A percentile compares a stretch with the other conserved stretches of the same genome.
phyloP scores from a whole-genome alignment of 1,140 invertebrate genomes.

The Drosophila sproati region DNA sequence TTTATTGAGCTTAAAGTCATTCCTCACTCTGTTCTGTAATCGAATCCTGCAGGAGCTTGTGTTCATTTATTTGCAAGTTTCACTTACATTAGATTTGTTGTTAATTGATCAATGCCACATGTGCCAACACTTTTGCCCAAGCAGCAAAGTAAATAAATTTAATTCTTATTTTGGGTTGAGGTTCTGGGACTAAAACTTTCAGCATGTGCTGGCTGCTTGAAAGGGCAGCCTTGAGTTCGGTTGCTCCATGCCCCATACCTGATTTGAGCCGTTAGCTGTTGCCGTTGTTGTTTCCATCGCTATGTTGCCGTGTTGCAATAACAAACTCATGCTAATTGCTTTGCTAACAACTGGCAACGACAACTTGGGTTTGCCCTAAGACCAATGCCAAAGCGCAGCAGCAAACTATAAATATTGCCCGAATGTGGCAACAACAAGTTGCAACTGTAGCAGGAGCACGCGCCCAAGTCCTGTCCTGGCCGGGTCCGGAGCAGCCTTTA shows the following conservation, averaged over 20 bases:
- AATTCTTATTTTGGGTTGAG: slow-evolving; percentile 60
- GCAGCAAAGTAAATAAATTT: slow-evolving; percentile 78
- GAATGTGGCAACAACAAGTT: slow-evolving; percentile 51
- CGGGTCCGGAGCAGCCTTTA: slow-evolving; percentile 65
- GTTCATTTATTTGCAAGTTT: slow-evolving; percentile 31
- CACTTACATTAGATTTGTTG: slow-evolving; percentile 66
- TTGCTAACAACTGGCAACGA: slow-evolving; percentile 77
- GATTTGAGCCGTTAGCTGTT: slow-evolving; percentile 31
- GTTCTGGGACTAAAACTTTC: slow-evolving; percentile 50
- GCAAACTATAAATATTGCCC: slow-evolving; percentile 75
- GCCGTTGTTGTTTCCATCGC: slow-evolving; percentile 20
- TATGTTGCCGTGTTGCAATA: slow-evolving; percentile 67
- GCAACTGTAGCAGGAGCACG: slow-evolving; percentile 31
- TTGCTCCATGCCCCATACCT: slow-evolving; percentile 5
- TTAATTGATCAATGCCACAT: slow-evolving; percentile 66
- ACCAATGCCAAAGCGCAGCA: slow-evolving; percentile 45
- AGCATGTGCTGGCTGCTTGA: slow-evolving; percentile 25
- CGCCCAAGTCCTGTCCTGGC: slow-evolving; percentile 14
- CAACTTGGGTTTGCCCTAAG: slow-evolving; percentile 59
- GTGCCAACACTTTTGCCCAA: slow-evolving; percentile 60
- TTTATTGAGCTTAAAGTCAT: not conserved
- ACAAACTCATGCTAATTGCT: slow-evolving; percentile 83
- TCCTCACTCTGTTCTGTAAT: not conserved
- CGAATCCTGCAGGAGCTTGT: not conserved
- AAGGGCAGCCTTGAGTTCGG: slow-evolving; percentile 27